Percentiles rank a stretch among this genome's conserved stretches.
Evolutionary conservation across 2,888 invertebrate species (phyloP).

Genomic region (Platycheirus albimanus): DNA sequence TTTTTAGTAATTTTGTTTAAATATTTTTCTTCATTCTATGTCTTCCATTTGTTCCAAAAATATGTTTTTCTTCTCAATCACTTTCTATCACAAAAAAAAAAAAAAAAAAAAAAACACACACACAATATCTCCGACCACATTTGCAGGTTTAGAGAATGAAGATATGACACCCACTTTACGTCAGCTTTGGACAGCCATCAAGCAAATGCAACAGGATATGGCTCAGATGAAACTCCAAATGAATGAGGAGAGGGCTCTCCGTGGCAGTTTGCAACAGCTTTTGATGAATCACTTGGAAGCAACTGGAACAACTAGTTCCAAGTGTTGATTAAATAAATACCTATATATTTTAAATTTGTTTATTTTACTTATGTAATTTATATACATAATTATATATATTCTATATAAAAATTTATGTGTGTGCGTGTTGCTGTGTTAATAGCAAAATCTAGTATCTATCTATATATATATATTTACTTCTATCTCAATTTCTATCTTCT

Average conservation of each 20-base stretch:
- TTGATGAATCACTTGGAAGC: slow-evolving; percentile 82
- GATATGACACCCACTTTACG: slow-evolving; percentile 82
- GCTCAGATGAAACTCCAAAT: slow-evolving; percentile 82
- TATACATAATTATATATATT: slow-evolving; percentile 28
- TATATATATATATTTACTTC: too few species aligned
- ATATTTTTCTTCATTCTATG: slow-evolving; percentile 20
- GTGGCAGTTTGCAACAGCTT: slow-evolving; percentile 82
- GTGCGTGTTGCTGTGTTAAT: slow-evolving; percentile 59
- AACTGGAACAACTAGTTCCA: slow-evolving; percentile 79
- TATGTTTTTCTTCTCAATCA: slow-evolving; percentile 30
- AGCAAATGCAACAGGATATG: slow-evolving; percentile 83
- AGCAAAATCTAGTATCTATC: slow-evolving; percentile 63
- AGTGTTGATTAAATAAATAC: slow-evolving; percentile 55
- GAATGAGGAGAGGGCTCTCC: slow-evolving; percentile 82
- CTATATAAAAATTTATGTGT: slow-evolving; percentile 48
- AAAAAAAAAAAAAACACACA: slow-evolving; percentile 43
- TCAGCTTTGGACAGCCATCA: slow-evolving; percentile 82
- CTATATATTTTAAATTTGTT: slow-evolving; percentile 17
- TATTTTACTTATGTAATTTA: slow-evolving; percentile 56
- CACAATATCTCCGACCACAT: slow-evolving; percentile 52
- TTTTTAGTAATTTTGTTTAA: slow-evolving; percentile 34
- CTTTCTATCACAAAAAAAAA: slow-evolving; percentile 23
- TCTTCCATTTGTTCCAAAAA: slow-evolving; percentile 20
- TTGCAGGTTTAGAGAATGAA: slow-evolving; percentile 82
- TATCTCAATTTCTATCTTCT: slow-evolving; percentile 44